Percentiles rank a stretch among this genome's conserved stretches.
Conservation (phyloP, 2,797 vertebrate genomes). For the Selene dorsalis region DNA sequence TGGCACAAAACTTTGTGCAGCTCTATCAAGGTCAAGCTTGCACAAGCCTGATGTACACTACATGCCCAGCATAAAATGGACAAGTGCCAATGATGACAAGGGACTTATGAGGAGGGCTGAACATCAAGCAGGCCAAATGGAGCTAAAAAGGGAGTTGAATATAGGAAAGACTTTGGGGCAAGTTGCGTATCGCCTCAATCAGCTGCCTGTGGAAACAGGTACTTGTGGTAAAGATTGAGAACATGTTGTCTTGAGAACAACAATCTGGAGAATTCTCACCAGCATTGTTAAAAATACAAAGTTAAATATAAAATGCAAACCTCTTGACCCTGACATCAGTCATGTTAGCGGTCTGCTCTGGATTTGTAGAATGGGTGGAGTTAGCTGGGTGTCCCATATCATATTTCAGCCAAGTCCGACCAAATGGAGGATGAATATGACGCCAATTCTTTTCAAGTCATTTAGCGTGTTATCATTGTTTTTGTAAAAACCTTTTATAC, state of each 20-base stretch:
- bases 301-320: neutral
- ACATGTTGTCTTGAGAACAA: neutral
- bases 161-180: neutral
- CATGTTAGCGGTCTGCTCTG: neutral
- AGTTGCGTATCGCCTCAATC: conserved; percentile 8
- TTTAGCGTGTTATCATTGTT: too few relatives aligned
- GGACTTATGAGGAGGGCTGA: conserved; percentile 1
- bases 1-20: conserved; percentile 48
- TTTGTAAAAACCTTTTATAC: too few relatives aligned
- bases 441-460: too few relatives aligned
- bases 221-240: too few relatives aligned
- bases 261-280: neutral
- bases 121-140: conserved; percentile 1
- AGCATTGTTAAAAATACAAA: neutral
- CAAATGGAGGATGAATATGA: too few relatives aligned
- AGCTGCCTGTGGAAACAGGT: neutral
- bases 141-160: neutral
- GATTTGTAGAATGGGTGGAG: neutral
- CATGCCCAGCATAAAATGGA: conserved; percentile 18
- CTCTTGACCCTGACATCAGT: neutral
- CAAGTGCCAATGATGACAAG: conserved; percentile 25
- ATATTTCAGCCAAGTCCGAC: neutral
- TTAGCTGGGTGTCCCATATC: neutral
- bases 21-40: conserved; percentile 52
- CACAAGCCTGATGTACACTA: conserved; percentile 18